These are phyloP conservation scores for Nymphalis c-album DNA, from an alignment of 2,888 invertebrate genomes.

Conservation along the genomic window DNA sequence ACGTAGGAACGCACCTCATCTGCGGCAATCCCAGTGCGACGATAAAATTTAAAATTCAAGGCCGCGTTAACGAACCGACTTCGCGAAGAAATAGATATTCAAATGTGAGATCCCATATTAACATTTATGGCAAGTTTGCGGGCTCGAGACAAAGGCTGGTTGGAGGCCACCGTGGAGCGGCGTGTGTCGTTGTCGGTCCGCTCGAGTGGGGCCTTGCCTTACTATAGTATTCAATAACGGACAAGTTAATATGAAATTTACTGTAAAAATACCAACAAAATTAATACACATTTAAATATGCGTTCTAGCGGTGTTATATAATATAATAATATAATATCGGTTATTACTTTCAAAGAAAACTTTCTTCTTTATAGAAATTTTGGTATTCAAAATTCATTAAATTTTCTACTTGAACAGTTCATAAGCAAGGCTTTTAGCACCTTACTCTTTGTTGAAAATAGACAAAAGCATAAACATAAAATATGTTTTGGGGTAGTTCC, in stretches of 20 bases:
- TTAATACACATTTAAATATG: not conserved
- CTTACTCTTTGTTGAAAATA: conserved; percentile 39
- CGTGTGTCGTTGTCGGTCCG: conserved; percentile 33
- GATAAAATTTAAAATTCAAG: conserved; percentile 82
- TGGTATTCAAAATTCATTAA: conserved; percentile 35
- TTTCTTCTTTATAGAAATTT: conserved; percentile 33
- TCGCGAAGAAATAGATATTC: conserved; percentile 82
- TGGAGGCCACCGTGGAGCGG: conserved; percentile 51
- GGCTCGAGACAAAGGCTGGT: conserved; percentile 75
- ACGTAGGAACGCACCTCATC: conserved; percentile 81
- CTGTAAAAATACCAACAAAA: not conserved
- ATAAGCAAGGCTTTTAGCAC: conserved; percentile 42
- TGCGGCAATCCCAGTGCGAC: conserved; percentile 71
- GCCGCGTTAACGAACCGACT: conserved; percentile 81
- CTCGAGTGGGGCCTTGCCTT: conserved; percentile 36
- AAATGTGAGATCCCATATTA: conserved; percentile 82
- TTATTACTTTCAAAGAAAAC: not conserved
- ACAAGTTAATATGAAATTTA: conserved; percentile 3
- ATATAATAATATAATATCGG: not conserved
- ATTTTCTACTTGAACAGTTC: conserved; percentile 56
- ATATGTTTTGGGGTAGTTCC: conserved; percentile 45
- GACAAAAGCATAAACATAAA: conserved; percentile 56
- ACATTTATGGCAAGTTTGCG: conserved; percentile 82
- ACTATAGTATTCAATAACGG: conserved; percentile 49
- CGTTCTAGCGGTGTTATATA: not conserved